Conservation (phyloP, 2,888 invertebrate species). For the Tenthredo livida region DNA sequence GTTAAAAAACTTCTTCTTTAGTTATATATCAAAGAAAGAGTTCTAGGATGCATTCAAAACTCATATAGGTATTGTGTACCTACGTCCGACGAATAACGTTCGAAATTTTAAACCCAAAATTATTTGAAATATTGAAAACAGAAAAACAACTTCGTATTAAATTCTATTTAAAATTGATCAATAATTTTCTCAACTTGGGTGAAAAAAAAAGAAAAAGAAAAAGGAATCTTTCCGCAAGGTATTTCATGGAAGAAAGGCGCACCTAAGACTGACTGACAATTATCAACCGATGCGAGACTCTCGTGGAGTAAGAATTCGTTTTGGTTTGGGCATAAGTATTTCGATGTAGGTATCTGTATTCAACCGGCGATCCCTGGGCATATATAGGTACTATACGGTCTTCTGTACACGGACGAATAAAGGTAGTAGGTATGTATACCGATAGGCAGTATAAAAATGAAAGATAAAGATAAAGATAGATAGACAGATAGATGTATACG, state of each 20-base stretch:
- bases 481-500: not conserved
- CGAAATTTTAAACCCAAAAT: not conserved
- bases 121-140: no score
- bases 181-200: no score
- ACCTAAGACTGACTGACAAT: not conserved
- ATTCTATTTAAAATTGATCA: no score
- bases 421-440: not conserved
- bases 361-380: constrained; percentile 25
- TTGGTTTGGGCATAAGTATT: not conserved
- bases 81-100: not conserved
- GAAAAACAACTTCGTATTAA: no score
- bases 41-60: not conserved
- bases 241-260: not conserved
- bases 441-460: not conserved
- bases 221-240: not conserved
- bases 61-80: not conserved
- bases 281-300: not conserved
- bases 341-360: constrained; percentile 45
- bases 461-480: not conserved
- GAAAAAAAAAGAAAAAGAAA: no score
- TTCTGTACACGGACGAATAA: constrained; percentile 13
- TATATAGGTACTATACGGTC: constrained; percentile 5
- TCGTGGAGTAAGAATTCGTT: not conserved
- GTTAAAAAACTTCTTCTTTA: not conserved
- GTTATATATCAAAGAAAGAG: not conserved